Percentiles rank a stretch among this genome's conserved stretches.
These are phyloP conservation scores for Drusus annulatus DNA, from an alignment of 1,140 invertebrate genomes.

Conservation along the genomic window DNA sequence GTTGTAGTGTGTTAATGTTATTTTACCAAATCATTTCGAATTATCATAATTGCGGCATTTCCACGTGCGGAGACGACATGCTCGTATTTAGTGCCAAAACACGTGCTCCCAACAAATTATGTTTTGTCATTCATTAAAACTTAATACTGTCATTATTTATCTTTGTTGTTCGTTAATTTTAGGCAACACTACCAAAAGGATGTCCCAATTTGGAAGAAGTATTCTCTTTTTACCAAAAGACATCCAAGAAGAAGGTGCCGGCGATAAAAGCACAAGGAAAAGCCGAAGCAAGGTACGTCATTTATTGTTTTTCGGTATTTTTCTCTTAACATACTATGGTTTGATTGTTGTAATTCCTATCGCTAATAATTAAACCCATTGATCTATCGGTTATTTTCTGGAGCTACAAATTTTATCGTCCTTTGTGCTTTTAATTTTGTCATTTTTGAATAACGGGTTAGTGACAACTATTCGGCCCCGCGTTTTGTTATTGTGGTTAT, in stretches of 20 bases:
- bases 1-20: conserved; percentile 13
- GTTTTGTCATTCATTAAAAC: not conserved
- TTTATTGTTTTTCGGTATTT: no score
- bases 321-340: no score
- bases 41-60: not conserved
- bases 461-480: no score
- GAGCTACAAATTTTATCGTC: no score
- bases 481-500: no score
- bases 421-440: no score
- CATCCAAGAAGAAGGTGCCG: conserved; percentile 67
- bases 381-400: no score
- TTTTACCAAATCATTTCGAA: not conserved
- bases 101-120: conserved; percentile 2
- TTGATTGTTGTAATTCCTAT: no score
- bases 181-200: conserved; percentile 69
- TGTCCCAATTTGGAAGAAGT: conserved; percentile 71
- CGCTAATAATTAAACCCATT: no score
- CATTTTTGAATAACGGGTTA: no score
- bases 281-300: conserved; percentile 22
- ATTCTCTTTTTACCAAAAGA: conserved; percentile 69
- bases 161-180: conserved; percentile 52
- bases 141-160: conserved; percentile 13
- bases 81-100: conserved; percentile 10
- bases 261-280: conserved; percentile 55
- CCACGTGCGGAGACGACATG: conserved; percentile 36